Percentiles rank a stretch among this genome's conserved stretches.
phyloP scores from a whole-genome alignment of 2,113 vertebrate genomes.

The Nothoprocta pentlandii region DNA sequence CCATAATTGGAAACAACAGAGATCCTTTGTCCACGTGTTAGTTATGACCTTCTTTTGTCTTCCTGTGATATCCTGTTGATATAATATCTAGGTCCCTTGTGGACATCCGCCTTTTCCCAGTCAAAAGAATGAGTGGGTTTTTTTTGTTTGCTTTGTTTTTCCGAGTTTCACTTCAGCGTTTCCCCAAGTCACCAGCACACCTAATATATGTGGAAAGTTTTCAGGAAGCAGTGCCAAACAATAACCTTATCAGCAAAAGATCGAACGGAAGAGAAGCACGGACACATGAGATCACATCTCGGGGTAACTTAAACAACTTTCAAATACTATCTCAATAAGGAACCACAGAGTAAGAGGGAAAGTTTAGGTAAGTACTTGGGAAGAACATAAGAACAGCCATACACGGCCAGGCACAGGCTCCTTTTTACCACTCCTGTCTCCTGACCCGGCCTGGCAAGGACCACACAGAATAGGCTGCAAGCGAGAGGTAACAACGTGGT shows the following conservation, averaged over 20 bases:
- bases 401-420: neutral
- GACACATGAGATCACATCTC: constrained; percentile 57
- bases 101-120: constrained; percentile 43
- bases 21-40: neutral
- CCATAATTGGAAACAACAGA: constrained; percentile 49
- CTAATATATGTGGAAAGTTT: neutral
- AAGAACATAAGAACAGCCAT: neutral
- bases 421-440: neutral
- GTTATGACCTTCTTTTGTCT: constrained; percentile 53
- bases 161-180: constrained; percentile 45
- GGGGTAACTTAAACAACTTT: neutral
- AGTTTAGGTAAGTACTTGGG: neutral
- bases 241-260: constrained; percentile 40
- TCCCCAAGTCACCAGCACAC: neutral
- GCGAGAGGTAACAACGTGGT: neutral
- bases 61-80: constrained; percentile 60
- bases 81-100: constrained; percentile 23
- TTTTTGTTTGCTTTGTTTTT: neutral
- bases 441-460: neutral
- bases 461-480: neutral
- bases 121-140: neutral
- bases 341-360: neutral
- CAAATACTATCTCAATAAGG: neutral
- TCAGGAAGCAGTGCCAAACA: neutral
- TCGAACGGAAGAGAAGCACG: constrained; percentile 1